Conservation (phyloP, 2,113 vertebrate genomes). For the Genyomyrus donnyi region DNA sequence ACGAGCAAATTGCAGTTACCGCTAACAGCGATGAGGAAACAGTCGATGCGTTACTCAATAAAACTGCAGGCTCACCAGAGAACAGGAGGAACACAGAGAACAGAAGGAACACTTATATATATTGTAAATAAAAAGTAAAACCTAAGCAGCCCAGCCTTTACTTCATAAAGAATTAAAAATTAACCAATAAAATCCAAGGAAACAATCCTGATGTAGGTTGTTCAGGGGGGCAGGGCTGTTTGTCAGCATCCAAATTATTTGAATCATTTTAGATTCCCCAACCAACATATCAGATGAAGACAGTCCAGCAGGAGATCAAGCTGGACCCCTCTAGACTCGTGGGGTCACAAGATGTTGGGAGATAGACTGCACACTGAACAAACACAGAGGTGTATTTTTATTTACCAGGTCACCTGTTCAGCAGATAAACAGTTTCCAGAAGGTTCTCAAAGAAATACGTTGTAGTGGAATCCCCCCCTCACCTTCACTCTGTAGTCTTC, state of each 20-base stretch:
- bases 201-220: not conserved
- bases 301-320: not conserved
- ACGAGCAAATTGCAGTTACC: not conserved
- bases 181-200: not conserved
- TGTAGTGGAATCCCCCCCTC: slow-evolving; percentile 6
- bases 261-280: not conserved
- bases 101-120: not conserved
- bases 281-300: not conserved
- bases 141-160: not conserved
- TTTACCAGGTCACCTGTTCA: not conserved
- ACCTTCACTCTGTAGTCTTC: slow-evolving; percentile 74
- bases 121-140: not conserved
- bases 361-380: not conserved
- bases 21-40: not conserved
- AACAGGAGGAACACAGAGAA: not conserved
- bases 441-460: not conserved
- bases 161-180: not conserved
- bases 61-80: not conserved
- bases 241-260: not conserved
- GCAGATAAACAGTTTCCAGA: not conserved
- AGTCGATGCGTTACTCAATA: not conserved
- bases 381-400: not conserved
- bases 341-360: not conserved
- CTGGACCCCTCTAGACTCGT: not conserved
- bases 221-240: not conserved